phyloP scores from a whole-genome alignment of 2,113 vertebrate genomes.

The Bagarius yarrelli region DNA sequence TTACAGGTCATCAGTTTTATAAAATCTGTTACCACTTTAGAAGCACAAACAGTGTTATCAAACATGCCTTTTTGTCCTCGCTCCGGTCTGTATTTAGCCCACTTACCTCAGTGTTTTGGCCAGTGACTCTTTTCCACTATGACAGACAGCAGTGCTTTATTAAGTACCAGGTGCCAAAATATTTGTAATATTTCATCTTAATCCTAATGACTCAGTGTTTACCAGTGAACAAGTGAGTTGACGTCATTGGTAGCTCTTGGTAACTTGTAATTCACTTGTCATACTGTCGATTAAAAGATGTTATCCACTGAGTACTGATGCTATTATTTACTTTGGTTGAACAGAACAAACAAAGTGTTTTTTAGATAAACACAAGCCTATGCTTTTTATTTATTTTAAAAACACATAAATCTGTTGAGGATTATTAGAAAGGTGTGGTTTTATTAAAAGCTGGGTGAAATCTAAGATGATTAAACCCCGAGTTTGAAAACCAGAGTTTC shows the following conservation, averaged over 20 bases:
- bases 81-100: constrained; percentile 38
- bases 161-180: not conserved
- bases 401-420: not conserved
- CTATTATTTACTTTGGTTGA: not conserved
- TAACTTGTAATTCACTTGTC: constrained; percentile 2
- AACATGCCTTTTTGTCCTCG: constrained; percentile 17
- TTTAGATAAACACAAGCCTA: not conserved
- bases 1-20: not conserved
- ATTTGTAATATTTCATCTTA: constrained; percentile 47
- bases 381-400: not conserved
- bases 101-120: constrained; percentile 53
- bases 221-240: constrained; percentile 60
- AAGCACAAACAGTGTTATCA: not conserved
- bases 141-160: constrained; percentile 36
- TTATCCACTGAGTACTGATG: not conserved
- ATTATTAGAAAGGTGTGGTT: not conserved
- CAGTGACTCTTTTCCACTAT: constrained; percentile 48
- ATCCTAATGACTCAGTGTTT: constrained; percentile 57
- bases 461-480: not conserved
- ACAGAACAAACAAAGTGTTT: not conserved
- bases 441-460: not conserved
- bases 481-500: not conserved
- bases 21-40: not conserved
- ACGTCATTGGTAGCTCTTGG: not conserved
- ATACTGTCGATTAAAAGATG: not conserved